Percentiles rank a stretch among this genome's conserved stretches.
These are phyloP conservation scores for Molossus molossus DNA, from an alignment of 2,797 vertebrate genomes.

Conservation along the genomic window DNA sequence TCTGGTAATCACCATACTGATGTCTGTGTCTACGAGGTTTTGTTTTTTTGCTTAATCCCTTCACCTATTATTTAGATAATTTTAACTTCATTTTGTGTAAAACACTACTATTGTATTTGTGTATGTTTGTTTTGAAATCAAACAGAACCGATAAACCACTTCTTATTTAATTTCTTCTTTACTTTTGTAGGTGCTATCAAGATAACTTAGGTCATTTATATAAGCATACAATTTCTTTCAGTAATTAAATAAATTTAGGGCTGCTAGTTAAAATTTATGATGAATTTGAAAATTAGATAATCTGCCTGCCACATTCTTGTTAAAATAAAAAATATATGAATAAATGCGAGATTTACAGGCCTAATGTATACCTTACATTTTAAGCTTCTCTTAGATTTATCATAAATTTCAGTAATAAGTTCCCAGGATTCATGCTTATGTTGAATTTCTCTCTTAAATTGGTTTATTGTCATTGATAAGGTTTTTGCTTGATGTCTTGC, in stretches of 20 bases:
- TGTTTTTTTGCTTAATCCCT: not conserved
- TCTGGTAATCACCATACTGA: not conserved
- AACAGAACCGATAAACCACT: not conserved
- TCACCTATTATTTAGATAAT: not conserved
- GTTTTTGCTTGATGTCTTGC: not conserved
- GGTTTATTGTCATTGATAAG: not conserved
- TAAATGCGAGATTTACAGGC: not conserved
- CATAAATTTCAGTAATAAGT: not conserved
- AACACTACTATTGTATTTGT: not conserved
- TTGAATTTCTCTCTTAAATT: constrained; percentile 24
- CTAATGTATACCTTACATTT: not conserved
- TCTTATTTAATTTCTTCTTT: not conserved
- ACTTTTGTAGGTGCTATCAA: not conserved
- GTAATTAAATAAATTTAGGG: not conserved
- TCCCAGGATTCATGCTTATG: not conserved
- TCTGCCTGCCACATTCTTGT: not conserved
- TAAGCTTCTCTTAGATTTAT: not conserved
- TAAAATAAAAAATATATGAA: constrained; percentile 10
- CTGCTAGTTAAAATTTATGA: not conserved
- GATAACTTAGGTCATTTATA: not conserved
- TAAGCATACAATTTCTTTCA: not conserved
- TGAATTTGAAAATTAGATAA: not conserved
- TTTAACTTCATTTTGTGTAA: not conserved
- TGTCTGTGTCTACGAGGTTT: not conserved
- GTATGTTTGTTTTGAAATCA: not conserved